These are phyloP conservation scores for Chaunax sp. DNA, from an alignment of 2,797 vertebrate genomes.

Conservation along the genomic window DNA sequence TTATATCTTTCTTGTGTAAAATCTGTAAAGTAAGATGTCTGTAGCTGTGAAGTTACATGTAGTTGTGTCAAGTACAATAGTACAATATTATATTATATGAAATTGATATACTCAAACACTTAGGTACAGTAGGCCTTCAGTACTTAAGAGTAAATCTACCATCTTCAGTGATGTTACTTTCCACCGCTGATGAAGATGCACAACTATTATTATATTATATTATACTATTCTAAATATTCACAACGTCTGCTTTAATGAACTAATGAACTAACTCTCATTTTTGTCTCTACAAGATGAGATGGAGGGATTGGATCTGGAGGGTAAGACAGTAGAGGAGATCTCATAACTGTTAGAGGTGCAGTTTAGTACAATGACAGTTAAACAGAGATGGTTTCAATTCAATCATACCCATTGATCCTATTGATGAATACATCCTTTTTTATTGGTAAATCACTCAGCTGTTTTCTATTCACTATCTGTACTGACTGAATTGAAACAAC, in stretches of 20 bases:
- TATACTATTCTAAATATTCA: too few relatives aligned
- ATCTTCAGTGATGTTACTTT: too few relatives aligned
- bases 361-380: conserved; percentile 21
- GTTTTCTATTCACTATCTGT: conserved; percentile 6
- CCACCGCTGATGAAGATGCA: too few relatives aligned
- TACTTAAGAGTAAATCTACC: neutral
- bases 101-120: neutral
- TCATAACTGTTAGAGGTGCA: conserved; percentile 36
- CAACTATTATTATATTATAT: too few relatives aligned
- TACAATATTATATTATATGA: neutral
- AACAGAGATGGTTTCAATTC: conserved; percentile 54
- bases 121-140: neutral
- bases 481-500: conserved; percentile 64
- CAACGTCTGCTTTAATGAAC: conserved; percentile 8
- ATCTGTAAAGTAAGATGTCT: too few relatives aligned
- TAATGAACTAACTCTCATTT: conserved; percentile 72
- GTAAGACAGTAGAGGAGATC: conserved; percentile 75
- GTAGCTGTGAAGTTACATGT: too few relatives aligned
- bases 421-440: conserved; percentile 7
- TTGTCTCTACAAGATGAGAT: conserved; percentile 82
- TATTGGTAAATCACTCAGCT: conserved; percentile 19
- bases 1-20: too few relatives aligned
- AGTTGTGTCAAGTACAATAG: neutral
- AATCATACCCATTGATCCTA: conserved; percentile 22
- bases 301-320: conserved; percentile 86